A percentile compares a stretch with the other conserved stretches of the same genome.
phyloP scores from a whole-genome alignment of 2,113 vertebrate genomes.

The Choloepus hoffmanni region DNA sequence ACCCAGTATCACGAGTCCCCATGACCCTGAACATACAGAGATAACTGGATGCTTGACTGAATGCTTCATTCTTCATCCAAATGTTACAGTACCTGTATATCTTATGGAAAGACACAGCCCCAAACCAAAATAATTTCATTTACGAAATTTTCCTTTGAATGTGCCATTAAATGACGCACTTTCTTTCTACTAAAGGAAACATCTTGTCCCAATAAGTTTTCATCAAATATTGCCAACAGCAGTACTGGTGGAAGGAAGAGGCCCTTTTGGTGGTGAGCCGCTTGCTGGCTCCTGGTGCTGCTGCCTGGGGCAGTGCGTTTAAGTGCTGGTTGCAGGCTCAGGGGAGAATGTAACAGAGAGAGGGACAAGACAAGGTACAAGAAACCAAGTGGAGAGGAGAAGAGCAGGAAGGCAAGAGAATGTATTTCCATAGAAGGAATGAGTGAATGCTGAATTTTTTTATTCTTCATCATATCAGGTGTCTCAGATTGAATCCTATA shows the following conservation, averaged over 20 bases:
- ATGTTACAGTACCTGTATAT: not conserved
- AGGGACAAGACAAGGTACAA: not conserved
- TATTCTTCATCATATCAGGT: not conserved
- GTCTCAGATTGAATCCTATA: not conserved
- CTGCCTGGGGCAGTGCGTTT: not conserved
- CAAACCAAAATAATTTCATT: constrained; percentile 19
- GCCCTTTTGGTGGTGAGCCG: not conserved
- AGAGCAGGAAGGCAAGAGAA: not conserved
- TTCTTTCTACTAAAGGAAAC: not conserved
- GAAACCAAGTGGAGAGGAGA: not conserved
- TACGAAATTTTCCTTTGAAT: not conserved
- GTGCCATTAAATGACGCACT: not conserved
- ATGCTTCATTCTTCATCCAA: not conserved
- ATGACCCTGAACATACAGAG: not conserved
- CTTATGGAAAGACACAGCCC: not conserved
- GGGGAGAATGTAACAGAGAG: not conserved
- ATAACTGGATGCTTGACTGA: not conserved
- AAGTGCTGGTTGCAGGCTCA: not conserved
- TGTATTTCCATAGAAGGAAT: not conserved
- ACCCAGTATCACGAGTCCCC: not conserved
- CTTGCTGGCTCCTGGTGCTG: not conserved
- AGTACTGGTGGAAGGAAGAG: not conserved
- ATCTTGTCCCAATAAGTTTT: constrained; percentile 10
- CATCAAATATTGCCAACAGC: not conserved
- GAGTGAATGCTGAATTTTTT: not conserved